Conservation (phyloP, 2,113 vertebrate genomes). For the Channa maculata region DNA sequence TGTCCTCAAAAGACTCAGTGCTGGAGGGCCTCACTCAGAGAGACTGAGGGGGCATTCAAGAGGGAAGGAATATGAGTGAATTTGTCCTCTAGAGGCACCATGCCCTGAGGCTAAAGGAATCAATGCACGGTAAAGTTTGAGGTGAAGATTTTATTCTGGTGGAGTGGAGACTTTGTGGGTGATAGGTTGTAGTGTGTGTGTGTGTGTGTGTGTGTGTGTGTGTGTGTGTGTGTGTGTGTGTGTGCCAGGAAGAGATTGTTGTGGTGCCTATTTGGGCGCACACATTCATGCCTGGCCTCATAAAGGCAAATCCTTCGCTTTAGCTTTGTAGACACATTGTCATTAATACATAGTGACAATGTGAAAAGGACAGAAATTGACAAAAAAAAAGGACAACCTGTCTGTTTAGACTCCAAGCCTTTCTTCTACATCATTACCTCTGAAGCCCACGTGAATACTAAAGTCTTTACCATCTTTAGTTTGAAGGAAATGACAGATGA, state of each 20-base stretch:
- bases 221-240: conserved; percentile 6
- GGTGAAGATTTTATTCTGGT: conserved; percentile 27
- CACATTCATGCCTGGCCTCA: background rate
- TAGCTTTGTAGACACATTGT: conserved; percentile 38
- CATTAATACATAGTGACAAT: conserved; percentile 20
- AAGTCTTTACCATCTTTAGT: conserved; percentile 25
- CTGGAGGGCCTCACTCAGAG: background rate
- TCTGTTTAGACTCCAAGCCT: conserved; percentile 21
- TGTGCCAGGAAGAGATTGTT: background rate
- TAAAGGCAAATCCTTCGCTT: conserved; percentile 14
- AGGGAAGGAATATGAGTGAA: conserved; percentile 24
- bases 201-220: background rate
- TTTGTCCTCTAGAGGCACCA: conserved; percentile 43
- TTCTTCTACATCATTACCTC: conserved; percentile 33
- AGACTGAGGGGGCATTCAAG: conserved; percentile 9
- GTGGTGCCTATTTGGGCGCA: background rate
- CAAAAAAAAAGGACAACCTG: conserved; percentile 5
- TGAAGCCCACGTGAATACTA: conserved; percentile 21
- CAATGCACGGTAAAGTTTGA: conserved; percentile 56
- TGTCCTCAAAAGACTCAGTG: conserved; percentile 6
- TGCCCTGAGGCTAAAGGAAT: conserved; percentile 60
- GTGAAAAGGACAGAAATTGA: conserved; percentile 20
- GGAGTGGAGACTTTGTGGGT: conserved; percentile 24
- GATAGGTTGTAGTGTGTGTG: conserved; percentile 22
- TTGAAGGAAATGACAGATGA: conserved; percentile 40